These are phyloP conservation scores for Tapera naevia DNA, from an alignment of 2,797 vertebrate species.

Conservation along the genomic window DNA sequence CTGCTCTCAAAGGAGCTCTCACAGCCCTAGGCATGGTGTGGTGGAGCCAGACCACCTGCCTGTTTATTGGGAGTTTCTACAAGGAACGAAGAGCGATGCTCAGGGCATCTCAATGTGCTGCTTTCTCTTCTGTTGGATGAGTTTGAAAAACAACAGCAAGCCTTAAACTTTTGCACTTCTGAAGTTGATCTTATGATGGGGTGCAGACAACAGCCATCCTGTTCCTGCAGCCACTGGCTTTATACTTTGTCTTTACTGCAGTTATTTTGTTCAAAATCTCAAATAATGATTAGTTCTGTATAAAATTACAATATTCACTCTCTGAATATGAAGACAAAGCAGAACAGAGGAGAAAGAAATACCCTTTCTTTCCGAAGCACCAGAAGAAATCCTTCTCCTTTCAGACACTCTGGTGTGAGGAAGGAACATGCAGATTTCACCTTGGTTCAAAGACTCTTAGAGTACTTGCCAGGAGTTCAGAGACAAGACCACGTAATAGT, in stretches of 20 bases:
- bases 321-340: neutral
- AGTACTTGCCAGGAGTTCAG: conserved; percentile 18
- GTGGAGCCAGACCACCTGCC: neutral
- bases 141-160: neutral
- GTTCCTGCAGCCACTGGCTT: neutral
- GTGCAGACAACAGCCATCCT: rapidly evolving
- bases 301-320: neutral
- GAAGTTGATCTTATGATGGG: neutral
- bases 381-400: neutral
- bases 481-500: neutral
- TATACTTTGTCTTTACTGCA: neutral
- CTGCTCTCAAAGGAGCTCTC: neutral
- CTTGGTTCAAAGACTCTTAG: conserved; percentile 25
- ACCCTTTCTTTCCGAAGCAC: neutral
- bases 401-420: neutral
- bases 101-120: rapidly evolving
- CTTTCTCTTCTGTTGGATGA: neutral
- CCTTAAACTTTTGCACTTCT: neutral
- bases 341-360: neutral
- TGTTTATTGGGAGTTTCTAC: neutral
- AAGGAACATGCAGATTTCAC: neutral
- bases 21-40: rapidly evolving
- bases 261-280: neutral
- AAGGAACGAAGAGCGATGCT: rapidly evolving
- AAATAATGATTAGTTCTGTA: neutral